A percentile compares a stretch with the other conserved stretches of the same genome.
phyloP scores from a whole-genome alignment of 2,113 vertebrate species.

The Misgurnus anguillicaudatus region DNA sequence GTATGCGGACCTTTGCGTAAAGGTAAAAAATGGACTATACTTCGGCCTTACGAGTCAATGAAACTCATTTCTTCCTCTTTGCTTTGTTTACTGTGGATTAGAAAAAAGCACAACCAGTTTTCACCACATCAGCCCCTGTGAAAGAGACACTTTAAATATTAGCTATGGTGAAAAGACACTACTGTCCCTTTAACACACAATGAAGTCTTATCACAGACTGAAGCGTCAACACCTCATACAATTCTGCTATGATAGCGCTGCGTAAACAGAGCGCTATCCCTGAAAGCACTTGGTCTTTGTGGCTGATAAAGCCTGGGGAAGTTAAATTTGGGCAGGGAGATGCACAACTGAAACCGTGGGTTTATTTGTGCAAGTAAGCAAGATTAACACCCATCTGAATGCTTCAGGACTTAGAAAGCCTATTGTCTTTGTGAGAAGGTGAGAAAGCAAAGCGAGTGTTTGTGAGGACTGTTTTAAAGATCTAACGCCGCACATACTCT shows the following conservation, averaged over 20 bases:
- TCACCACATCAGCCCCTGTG: conserved; percentile 18
- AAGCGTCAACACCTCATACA: conserved; percentile 55
- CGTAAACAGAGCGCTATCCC: conserved; percentile 41
- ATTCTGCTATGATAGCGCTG: conserved; percentile 42
- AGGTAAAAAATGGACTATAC: too few species aligned
- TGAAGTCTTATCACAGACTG: conserved; percentile 53
- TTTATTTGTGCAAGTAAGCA: conserved; percentile 48
- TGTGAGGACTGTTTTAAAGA: conserved; percentile 35
- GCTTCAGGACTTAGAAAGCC: conserved; percentile 23
- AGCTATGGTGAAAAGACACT: conserved; percentile 41
- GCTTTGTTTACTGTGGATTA: conserved; percentile 15
- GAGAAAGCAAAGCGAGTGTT: conserved; percentile 30
- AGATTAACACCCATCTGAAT: conserved; percentile 51
- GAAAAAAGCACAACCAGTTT: neutral
- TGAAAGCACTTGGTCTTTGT: conserved; percentile 48
- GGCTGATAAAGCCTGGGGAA: conserved; percentile 42
- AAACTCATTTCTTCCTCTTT: neutral
- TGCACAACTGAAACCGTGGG: conserved; percentile 38
- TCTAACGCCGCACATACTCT: conserved; percentile 2
- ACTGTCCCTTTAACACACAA: conserved; percentile 53
- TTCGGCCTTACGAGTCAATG: too few species aligned
- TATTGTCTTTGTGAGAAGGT: conserved; percentile 49
- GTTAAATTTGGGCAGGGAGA: conserved; percentile 50
- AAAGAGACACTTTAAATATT: conserved; percentile 49
- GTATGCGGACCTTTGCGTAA: too few species aligned